Evolutionary conservation across 1,140 invertebrate genomes (phyloP).

Genomic region (Campoletis sonorensis): DNA sequence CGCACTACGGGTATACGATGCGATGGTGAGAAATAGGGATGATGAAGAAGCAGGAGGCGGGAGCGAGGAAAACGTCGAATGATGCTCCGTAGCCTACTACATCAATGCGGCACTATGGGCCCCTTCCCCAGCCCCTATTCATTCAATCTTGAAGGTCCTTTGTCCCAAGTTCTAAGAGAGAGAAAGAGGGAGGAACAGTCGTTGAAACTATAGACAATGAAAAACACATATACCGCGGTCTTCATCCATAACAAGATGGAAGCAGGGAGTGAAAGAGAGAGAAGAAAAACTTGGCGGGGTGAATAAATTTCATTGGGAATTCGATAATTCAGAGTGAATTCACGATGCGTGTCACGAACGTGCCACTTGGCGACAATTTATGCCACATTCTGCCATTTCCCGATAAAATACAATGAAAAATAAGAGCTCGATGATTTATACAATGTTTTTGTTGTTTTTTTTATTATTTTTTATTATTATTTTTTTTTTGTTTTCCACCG

Average conservation of each 20-base stretch:
- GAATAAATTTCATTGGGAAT: slow-evolving; percentile 13
- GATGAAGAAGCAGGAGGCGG: background rate
- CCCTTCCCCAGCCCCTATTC: background rate
- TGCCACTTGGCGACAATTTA: slow-evolving; percentile 1
- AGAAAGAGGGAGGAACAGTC: background rate
- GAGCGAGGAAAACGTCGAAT: background rate
- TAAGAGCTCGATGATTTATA: background rate
- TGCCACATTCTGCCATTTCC: background rate
- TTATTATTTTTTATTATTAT: no score
- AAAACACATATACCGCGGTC: background rate
- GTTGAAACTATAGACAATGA: slow-evolving; percentile 18
- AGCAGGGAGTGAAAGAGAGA: background rate
- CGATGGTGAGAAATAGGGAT: background rate
- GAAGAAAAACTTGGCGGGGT: background rate
- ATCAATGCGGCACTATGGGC: background rate
- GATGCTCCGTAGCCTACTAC: background rate
- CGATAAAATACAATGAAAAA: background rate
- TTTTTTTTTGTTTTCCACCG: no score
- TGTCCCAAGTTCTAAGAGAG: background rate
- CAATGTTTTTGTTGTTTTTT: no score
- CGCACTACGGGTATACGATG: no score
- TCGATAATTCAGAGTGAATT: slow-evolving; percentile 7
- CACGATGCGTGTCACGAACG: background rate
- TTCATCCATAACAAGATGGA: background rate
- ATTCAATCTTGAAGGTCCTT: slow-evolving; percentile 21